Evolutionary conservation across 2,888 invertebrate species (phyloP), one percentile per base, ranked within the genome.

Genomic region (Apeira syringaria): DNA sequence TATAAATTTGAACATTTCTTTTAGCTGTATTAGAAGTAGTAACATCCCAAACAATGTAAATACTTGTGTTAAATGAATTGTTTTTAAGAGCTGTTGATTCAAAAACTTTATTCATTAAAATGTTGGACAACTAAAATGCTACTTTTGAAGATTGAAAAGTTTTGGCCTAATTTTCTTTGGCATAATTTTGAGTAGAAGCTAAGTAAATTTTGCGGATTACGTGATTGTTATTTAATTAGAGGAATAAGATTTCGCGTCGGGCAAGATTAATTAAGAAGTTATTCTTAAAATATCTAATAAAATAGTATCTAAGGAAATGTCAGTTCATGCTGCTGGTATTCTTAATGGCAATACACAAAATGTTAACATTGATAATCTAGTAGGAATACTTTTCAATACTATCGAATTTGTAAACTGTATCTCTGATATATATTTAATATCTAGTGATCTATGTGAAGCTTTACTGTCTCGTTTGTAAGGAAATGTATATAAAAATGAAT

Each of bases 401-500:
- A 49, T 53, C 49, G 51, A 53, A 53, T 53, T 56, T 56, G 49
- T 56, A 50, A 40, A 30, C 39, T 26, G 32, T 46, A 43, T 28
- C 31, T 32, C 37, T 43, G 43, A 43, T 37, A 35, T 43, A 20
- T 42, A 25, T 54, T 32, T 47, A 49, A 25, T 53, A 46, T 41
- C 39, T 79, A 81, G 77, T 75, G 66, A 77, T 74, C 67, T 73
- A 64, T 75, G 71, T 81, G 57, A 82, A 81, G 84, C 80, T 84
- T 85, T 85, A 84, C 74, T 68, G 62, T 68, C 54, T 78, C 66
- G 65, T 64, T 63, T 68, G 53, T 81, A 82, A 83, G 74, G 51
- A 68, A 73, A 71, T 88, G 86, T 88, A 87, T 44, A 86, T 80
- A 84, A 62, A 70, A 65, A 74, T 71, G 74, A 85, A 83, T 73